These are phyloP conservation scores for Macquaria australasica DNA, from an alignment of 2,113 vertebrate species.

Conservation along the genomic window DNA sequence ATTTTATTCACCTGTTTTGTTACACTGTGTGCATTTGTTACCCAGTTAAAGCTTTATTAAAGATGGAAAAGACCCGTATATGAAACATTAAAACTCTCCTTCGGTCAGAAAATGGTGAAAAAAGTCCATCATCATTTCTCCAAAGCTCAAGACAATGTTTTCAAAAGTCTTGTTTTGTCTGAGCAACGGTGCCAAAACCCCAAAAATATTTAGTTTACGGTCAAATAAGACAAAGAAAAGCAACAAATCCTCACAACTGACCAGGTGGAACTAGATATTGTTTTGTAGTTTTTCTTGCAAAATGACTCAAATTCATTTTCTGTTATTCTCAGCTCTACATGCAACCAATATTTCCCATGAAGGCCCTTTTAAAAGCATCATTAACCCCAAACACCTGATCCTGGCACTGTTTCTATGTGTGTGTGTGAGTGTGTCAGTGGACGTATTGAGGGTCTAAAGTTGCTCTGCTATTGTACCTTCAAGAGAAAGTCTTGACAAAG, in stretches of 20 bases:
- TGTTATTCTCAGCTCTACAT: background rate
- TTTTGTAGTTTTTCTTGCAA: background rate
- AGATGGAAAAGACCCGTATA: background rate
- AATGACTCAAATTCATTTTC: background rate
- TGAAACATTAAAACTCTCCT: background rate
- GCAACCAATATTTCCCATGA: background rate
- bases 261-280: background rate
- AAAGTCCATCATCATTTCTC: background rate
- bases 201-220: background rate
- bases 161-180: background rate
- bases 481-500: conserved; percentile 48
- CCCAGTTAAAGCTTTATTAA: background rate
- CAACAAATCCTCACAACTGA: background rate
- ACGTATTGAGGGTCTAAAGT: conserved; percentile 29
- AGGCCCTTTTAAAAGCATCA: background rate
- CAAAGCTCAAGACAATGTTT: background rate
- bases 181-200: background rate
- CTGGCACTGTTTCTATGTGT: background rate
- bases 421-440: background rate
- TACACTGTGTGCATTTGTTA: background rate
- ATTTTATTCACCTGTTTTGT: background rate
- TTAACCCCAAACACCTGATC: conserved; percentile 43
- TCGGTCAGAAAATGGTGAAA: background rate
- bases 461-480: conserved; percentile 27
- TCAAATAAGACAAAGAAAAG: background rate